Conservation (phyloP, 2,797 vertebrate species). For the Enteromius thamalakanensis region DNA sequence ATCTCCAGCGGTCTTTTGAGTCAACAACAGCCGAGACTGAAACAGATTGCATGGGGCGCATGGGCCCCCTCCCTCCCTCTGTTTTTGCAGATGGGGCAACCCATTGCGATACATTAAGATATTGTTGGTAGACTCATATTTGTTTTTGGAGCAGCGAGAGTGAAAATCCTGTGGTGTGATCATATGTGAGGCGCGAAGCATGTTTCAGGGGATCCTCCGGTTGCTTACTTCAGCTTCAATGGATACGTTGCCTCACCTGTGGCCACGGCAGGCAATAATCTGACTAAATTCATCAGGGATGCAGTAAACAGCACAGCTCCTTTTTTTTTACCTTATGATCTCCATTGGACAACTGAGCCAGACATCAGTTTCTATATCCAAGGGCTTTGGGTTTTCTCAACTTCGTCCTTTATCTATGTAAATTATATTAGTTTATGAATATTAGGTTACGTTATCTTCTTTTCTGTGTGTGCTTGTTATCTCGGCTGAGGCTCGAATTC, state of each 20-base stretch:
- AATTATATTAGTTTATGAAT: slow-evolving; percentile 53
- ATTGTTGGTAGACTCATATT: slow-evolving; percentile 54
- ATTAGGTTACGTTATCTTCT: slow-evolving; percentile 44
- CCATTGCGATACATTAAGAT: slow-evolving; percentile 27
- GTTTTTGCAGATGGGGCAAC: slow-evolving; percentile 31
- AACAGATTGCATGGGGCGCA: slow-evolving; percentile 27
- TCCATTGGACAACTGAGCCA: background rate
- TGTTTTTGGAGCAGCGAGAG: slow-evolving; percentile 38
- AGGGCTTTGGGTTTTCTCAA: slow-evolving; percentile 22
- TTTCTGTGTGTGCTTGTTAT: background rate
- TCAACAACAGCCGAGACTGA: slow-evolving; percentile 3
- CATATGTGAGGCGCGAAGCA: slow-evolving; percentile 46
- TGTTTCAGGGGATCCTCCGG: slow-evolving; percentile 36
- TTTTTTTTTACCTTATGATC: slow-evolving; percentile 1
- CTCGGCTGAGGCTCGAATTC: slow-evolving; percentile 17
- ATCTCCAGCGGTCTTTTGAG: slow-evolving; percentile 3
- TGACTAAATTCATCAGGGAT: slow-evolving; percentile 40
- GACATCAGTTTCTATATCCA: slow-evolving; percentile 27
- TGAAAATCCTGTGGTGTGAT: slow-evolving; percentile 10
- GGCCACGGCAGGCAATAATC: slow-evolving; percentile 45
- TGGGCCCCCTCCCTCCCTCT: slow-evolving; percentile 6
- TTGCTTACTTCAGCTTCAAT: slow-evolving; percentile 45
- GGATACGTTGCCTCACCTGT: slow-evolving; percentile 45
- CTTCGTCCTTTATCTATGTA: slow-evolving; percentile 33
- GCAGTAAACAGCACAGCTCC: background rate